Evolutionary conservation across 2,797 vertebrate genomes (phyloP).

Genomic region (Cyclopterus lumpus): DNA sequence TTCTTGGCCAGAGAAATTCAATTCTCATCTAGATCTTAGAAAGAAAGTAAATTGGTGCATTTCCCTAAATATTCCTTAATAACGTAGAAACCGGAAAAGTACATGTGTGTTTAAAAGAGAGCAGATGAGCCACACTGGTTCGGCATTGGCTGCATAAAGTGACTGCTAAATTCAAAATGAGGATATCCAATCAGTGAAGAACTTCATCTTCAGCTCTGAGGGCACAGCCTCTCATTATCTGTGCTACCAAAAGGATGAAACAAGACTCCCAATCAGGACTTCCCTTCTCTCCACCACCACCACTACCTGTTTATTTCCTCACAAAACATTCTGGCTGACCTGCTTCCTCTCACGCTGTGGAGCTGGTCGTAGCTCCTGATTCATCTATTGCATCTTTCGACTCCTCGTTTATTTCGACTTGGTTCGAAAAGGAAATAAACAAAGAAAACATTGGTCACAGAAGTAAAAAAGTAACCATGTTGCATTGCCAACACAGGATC

Average conservation of each 20-base stretch:
- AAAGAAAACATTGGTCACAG: neutral
- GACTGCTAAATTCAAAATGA: conserved; percentile 8
- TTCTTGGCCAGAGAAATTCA: neutral
- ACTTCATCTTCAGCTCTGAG: neutral
- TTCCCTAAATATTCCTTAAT: neutral
- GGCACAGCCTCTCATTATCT: conserved; percentile 36
- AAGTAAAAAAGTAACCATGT: neutral
- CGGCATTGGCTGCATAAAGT: neutral
- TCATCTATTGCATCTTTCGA: neutral
- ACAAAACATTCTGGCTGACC: conserved; percentile 8
- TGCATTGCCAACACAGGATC: conserved; percentile 10
- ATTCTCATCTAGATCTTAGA: neutral
- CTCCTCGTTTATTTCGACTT: neutral
- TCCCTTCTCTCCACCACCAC: neutral
- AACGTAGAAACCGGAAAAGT: neutral
- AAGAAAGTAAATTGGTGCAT: neutral
- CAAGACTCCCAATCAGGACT: conserved; percentile 1
- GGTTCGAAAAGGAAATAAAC: neutral
- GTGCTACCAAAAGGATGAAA: conserved; percentile 18
- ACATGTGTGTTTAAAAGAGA: neutral
- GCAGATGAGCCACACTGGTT: neutral
- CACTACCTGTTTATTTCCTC: conserved; percentile 13
- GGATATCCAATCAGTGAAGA: conserved; percentile 21
- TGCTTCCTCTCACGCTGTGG: conserved; percentile 1
- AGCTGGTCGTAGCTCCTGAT: neutral